Conservation (phyloP, 2,888 invertebrate species). For the Ormyrus thymus region DNA sequence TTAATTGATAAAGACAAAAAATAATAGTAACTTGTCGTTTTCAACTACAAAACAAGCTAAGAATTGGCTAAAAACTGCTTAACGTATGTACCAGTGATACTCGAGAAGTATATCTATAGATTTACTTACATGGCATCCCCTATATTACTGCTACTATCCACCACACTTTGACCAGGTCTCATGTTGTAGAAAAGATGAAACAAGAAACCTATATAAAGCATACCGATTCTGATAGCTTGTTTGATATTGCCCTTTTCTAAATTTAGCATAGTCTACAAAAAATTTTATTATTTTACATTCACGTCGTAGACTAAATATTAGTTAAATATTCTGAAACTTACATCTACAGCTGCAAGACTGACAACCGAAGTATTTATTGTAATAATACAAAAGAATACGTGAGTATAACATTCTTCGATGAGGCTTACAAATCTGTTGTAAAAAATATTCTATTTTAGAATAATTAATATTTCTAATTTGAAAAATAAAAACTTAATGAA, state of each 20-base stretch:
- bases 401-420: slow-evolving; percentile 16
- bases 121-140: not conserved
- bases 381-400: not conserved
- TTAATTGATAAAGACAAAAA: no score
- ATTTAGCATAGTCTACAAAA: slow-evolving; percentile 28
- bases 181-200: slow-evolving; percentile 18
- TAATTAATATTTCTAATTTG: no score
- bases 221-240: slow-evolving; percentile 24
- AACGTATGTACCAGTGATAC: no score
- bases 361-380: not conserved
- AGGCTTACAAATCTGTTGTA: slow-evolving; percentile 22
- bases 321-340: not conserved
- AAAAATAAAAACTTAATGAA: no score
- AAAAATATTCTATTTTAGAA: not conserved
- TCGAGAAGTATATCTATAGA: no score
- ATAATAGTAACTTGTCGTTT: no score
- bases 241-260: slow-evolving; percentile 15
- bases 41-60: no score
- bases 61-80: no score
- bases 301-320: not conserved
- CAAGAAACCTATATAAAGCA: slow-evolving; percentile 22
- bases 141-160: slow-evolving; percentile 18
- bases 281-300: not conserved
- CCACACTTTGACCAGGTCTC: slow-evolving; percentile 22
- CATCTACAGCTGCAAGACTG: slow-evolving; percentile 30